Base-by-base conservation (phyloP, 2,888 invertebrate species). In the Scaptomyza flava region DNA sequence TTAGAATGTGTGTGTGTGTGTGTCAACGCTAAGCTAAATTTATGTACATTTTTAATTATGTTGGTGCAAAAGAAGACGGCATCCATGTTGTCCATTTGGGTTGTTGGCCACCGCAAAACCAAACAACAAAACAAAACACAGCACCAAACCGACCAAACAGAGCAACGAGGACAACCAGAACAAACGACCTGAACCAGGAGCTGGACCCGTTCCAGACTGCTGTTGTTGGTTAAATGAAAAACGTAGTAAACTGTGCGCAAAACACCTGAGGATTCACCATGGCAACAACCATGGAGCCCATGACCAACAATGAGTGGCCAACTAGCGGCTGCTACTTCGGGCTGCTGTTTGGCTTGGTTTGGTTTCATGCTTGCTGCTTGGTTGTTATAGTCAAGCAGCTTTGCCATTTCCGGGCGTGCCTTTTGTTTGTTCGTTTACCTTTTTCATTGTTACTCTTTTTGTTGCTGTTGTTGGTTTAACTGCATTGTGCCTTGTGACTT, bases 231-330 rank as follows among this genome's bases (percentile, higher is more conserved):
- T 87, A 87, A 83, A 85, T 83, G 87, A 86, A 83, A 87, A 84
- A 84, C 83, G 86, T 79, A 85, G 79, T 87, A 85, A 84, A 87
- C 79, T 85, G 83, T 82, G 84, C 79, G 77, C 83, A 84, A 87
- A 89, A 88, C 89, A 90, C 90, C 88, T 89, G 90, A 89, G 88
- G 90, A 89, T 90, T 89, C 89, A 77, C 85, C 80, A 79, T 84
- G 83, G 78, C 88, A 76, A 86, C 88, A 76, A 86, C 56, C 71
- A 50, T 23, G 23, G 23, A 5, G 48, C 50, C 63, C 43, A 45
- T 41, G 59, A 60, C 87, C 84, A 79, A 82, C 81, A 82, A 83
- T 82, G 87, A 82, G 81, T 82, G 87, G 81, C 81, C 87, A 83
- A 86, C 70, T 83, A 73, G 70, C 77, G 79, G 79, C 77, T 79